Conservation (phyloP, 1,140 invertebrate genomes). For the Chironomus striatipennis region DNA sequence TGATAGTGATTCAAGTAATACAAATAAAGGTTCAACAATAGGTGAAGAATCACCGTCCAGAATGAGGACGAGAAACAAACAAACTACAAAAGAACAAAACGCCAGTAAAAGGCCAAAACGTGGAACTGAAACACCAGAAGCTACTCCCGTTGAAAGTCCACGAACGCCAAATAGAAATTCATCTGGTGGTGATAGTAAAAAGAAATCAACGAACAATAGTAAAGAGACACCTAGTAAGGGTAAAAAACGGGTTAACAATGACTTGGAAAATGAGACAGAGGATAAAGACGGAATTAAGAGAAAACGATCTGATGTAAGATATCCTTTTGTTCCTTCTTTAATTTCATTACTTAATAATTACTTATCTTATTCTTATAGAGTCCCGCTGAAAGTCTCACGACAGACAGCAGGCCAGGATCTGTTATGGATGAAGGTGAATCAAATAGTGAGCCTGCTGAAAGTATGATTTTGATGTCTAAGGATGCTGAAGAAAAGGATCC, state of each 20-base stretch:
- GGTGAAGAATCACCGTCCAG: slow-evolving; percentile 69
- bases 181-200: slow-evolving; percentile 42
- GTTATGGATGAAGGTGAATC: slow-evolving; percentile 66
- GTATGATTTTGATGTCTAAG: not conserved
- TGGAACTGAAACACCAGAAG: slow-evolving; percentile 63
- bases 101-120: slow-evolving; percentile 54
- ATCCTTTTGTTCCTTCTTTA: slow-evolving; percentile 26
- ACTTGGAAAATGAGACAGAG: slow-evolving; percentile 36
- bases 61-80: slow-evolving; percentile 80
- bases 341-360: not conserved
- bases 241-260: slow-evolving; percentile 53
- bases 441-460: slow-evolving; percentile 34
- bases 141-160: slow-evolving; percentile 42
- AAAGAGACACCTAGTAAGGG: slow-evolving; percentile 59
- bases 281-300: slow-evolving; percentile 54
- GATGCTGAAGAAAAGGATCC: slow-evolving; percentile 24
- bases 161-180: slow-evolving; percentile 44
- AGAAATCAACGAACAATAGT: slow-evolving; percentile 56
- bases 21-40: slow-evolving; percentile 42
- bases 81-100: slow-evolving; percentile 59
- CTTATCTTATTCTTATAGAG: slow-evolving; percentile 42
- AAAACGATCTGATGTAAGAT: slow-evolving; percentile 46
- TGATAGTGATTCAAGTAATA: slow-evolving; percentile 81
- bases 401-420: slow-evolving; percentile 60
- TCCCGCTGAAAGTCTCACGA: slow-evolving; percentile 69